Evolutionary conservation across 2,113 vertebrate species (phyloP), one percentile per base, ranked within the genome.

Genomic region (Grus americana): DNA sequence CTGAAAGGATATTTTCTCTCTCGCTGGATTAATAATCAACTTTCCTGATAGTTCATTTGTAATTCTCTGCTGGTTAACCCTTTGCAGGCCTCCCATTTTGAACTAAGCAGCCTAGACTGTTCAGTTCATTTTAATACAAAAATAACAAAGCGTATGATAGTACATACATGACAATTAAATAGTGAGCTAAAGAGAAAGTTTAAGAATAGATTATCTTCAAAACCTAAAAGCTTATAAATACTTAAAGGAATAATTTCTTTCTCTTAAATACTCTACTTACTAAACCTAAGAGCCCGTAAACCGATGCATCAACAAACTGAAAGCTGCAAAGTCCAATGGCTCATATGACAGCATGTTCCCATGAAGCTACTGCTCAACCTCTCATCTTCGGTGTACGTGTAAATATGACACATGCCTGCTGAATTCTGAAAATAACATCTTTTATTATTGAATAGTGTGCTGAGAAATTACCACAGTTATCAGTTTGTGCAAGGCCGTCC

Each of bases 11-110:
- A 98, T 98, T 98, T 98, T 98, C 97, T 98, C 98, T 97, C 98
- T 97, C 97, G 97, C 98, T 98, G 98, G 98, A 99, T 99, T 99
- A 99, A 99, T 99, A 99, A 99, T 99, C 99, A 99, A 99, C 98
- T 99, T 98, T 98, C 98, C 98, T 99, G 99, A 98, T 98, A 98
- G 98, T 99, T 99, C 99, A 99, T 99, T 99, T 99, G 99, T 98
- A 99, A 99, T 99, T 99, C 98, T 98, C 99, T 99, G 98, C 99
- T 99, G 98, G 98, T 99, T 99, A 99, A 99, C 99, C 99, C 98
- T 98, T 98, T 98, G 97, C 98, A 97, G 93, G 97, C 94, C 58
- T 96, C 79, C 79, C 95, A 95, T 95, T 79, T 46, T 95, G 81
- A 80, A 65, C 70, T 93, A 87, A 88, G 82, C 38, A 76, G 47